Evolutionary conservation across 1,140 invertebrate species (phyloP).

Genomic region (Globodera rostochiensis): DNA sequence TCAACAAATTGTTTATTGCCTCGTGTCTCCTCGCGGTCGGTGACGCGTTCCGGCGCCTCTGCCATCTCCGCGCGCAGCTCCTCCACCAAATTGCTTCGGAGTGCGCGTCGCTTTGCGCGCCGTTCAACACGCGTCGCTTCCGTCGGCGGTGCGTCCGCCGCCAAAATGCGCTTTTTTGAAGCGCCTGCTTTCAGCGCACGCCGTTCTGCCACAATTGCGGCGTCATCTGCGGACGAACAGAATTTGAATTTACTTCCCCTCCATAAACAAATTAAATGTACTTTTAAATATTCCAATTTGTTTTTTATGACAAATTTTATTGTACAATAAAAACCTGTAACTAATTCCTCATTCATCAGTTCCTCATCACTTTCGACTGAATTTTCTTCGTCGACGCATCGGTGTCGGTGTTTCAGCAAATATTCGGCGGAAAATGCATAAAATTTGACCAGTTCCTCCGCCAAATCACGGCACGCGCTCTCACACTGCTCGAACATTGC

Average conservation of each 20-base stretch:
- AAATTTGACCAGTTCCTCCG: background rate
- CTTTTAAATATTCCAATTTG: too few species aligned
- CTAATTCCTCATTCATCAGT: background rate
- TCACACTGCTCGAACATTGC: background rate
- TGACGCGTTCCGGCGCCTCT: background rate
- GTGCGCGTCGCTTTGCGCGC: conserved; percentile 1
- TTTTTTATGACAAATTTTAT: too few species aligned
- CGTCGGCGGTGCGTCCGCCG: conserved; percentile 26
- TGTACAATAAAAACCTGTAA: too few species aligned
- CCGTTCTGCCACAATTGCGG: background rate
- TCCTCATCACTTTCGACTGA: background rate
- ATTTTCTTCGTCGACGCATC: background rate
- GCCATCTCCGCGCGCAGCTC: background rate
- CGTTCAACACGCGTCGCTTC: conserved; percentile 8
- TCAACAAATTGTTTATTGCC: background rate
- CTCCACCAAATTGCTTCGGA: background rate
- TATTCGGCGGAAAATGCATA: background rate
- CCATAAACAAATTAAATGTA: too few species aligned
- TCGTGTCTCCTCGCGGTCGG: background rate
- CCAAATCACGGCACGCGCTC: background rate
- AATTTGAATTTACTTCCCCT: too few species aligned
- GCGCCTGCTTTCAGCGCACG: background rate
- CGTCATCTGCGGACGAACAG: background rate
- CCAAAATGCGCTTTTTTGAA: conserved; percentile 10
- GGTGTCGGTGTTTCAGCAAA: background rate